Evolutionary conservation across 92 coral and sea anemone genomes (phyloP).

Genomic region (Heteractis magnifica): DNA sequence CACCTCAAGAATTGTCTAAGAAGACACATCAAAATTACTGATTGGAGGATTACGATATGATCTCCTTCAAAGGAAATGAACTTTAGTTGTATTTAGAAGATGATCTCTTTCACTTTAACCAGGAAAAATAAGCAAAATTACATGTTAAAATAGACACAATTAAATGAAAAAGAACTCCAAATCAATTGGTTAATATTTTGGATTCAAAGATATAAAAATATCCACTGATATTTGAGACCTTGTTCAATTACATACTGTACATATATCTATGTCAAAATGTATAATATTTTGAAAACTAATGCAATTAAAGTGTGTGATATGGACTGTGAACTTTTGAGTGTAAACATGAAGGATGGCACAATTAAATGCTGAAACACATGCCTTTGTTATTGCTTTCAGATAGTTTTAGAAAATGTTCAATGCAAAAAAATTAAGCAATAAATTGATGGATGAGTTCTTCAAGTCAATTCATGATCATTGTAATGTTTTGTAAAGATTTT

Average conservation of each 20-base stretch:
- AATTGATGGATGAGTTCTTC: background rate
- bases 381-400: background rate
- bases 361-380: background rate
- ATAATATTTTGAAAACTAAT: background rate
- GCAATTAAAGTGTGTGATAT: background rate
- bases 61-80: background rate
- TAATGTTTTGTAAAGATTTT: background rate
- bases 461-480: too few species aligned
- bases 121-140: background rate
- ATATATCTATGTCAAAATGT: too few species aligned
- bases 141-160: background rate
- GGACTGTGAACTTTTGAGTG: background rate
- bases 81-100: background rate
- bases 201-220: too few species aligned
- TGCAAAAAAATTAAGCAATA: background rate
- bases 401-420: background rate
- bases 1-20: background rate
- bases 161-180: background rate
- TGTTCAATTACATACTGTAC: too few species aligned
- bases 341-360: background rate
- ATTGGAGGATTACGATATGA: background rate
- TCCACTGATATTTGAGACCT: too few species aligned
- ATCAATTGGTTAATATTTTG: too few species aligned
- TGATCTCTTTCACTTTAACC: conserved; percentile 1
- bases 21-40: background rate